These are phyloP conservation scores for Elysia chlorotica DNA, from an alignment of 1,140 invertebrate genomes.

Conservation along the genomic window DNA sequence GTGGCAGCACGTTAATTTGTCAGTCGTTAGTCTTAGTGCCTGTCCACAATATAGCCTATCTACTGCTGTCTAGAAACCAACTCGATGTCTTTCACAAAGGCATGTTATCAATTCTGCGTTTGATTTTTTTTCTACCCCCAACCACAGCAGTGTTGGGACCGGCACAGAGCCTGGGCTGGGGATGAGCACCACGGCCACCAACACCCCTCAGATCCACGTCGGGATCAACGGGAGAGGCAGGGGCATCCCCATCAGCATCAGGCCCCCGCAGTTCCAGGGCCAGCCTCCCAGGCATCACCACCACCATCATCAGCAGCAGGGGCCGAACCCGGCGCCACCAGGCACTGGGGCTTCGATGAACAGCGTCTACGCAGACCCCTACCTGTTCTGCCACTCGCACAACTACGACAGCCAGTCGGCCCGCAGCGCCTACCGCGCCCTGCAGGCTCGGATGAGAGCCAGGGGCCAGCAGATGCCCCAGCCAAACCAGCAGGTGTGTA, in stretches of 20 bases:
- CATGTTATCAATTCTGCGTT: too few species aligned
- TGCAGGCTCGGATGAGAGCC: background rate
- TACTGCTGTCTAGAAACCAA: too few species aligned
- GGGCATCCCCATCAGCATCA: too few species aligned
- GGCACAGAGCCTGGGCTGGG: background rate
- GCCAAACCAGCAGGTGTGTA: too few species aligned
- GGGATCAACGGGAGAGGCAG: background rate
- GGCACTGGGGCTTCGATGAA: background rate
- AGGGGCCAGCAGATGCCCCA: background rate
- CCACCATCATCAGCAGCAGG: background rate
- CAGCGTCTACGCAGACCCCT: slow-evolving; percentile 7
- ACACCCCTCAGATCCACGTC: background rate
- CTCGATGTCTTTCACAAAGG: too few species aligned
- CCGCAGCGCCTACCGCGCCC: background rate
- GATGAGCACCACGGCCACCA: background rate
- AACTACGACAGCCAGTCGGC: background rate
- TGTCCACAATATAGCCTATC: too few species aligned
- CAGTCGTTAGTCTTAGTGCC: too few species aligned
- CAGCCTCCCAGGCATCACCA: background rate
- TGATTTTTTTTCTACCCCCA: background rate
- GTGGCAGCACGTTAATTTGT: too few species aligned
- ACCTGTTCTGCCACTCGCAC: background rate
- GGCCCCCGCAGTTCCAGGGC: background rate
- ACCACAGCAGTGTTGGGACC: background rate
- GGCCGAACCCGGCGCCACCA: background rate